phyloP scores from a whole-genome alignment of 2,113 vertebrate species.

The Lophius piscatorius region DNA sequence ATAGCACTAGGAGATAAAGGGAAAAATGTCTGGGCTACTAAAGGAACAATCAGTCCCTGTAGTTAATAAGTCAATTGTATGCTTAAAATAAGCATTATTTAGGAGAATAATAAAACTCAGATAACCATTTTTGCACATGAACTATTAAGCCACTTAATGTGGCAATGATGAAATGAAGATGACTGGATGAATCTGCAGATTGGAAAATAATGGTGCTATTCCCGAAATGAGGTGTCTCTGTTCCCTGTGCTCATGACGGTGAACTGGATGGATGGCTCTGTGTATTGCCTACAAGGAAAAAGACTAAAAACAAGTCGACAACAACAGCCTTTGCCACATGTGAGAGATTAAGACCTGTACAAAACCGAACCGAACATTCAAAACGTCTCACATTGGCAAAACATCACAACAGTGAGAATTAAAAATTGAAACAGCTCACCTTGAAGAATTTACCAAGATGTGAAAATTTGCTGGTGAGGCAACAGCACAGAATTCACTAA shows the following conservation, averaged over 20 bases:
- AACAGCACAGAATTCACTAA: constrained; percentile 54
- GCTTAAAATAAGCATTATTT: no score
- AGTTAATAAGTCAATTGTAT: no score
- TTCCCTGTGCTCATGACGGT: constrained; percentile 1
- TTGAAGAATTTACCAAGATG: constrained; percentile 29
- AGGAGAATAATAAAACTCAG: no score
- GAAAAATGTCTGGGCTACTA: not conserved
- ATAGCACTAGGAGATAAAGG: not conserved
- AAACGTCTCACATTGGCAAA: constrained; percentile 20
- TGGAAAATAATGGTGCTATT: not conserved
- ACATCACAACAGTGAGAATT: constrained; percentile 21
- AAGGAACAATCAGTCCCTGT: constrained; percentile 7
- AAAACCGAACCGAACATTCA: constrained; percentile 8
- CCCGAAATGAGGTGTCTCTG: not conserved
- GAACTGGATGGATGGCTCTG: constrained; percentile 16
- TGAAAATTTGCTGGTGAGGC: constrained; percentile 46
- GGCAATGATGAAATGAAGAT: not conserved
- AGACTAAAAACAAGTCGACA: constrained; percentile 27
- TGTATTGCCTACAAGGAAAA: constrained; percentile 10
- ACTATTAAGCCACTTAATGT: no score
- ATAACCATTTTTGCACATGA: no score
- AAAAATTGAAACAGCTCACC: constrained; percentile 42
- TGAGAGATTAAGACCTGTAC: constrained; percentile 16
- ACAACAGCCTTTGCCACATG: constrained; percentile 24
- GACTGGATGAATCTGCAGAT: not conserved